Conservation (phyloP, 2,113 vertebrate genomes). For the Pica pica region DNA sequence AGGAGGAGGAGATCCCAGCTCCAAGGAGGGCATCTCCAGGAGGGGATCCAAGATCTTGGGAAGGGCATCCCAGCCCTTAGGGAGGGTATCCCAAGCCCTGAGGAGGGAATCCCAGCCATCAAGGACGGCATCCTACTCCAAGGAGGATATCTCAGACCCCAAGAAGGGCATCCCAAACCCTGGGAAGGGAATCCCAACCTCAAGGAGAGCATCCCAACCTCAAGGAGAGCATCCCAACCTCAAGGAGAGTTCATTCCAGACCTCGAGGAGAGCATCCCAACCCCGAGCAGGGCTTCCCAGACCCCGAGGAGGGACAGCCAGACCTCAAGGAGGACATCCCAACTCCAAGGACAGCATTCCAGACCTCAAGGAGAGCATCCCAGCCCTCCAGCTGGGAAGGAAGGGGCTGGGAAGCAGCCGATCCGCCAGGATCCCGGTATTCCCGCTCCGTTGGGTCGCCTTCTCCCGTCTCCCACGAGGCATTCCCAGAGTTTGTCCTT, state of each 20-base stretch:
- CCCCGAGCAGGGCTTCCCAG: background rate
- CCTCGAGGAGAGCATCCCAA: background rate
- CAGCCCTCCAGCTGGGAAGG: background rate
- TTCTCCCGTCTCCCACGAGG: background rate
- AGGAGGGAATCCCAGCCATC: background rate
- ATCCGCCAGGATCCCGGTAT: fast-evolving
- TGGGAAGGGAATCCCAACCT: background rate
- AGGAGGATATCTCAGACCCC: background rate
- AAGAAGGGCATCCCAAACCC: background rate
- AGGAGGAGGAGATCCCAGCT: background rate
- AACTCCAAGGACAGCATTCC: background rate
- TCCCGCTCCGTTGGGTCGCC: background rate
- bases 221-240: background rate
- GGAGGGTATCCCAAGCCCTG: too few species aligned
- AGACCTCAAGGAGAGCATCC: background rate
- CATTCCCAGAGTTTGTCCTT: background rate
- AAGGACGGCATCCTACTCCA: background rate
- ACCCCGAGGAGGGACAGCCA: background rate
- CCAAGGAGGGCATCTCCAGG: background rate
- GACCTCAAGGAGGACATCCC: background rate
- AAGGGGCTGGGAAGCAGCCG: background rate
- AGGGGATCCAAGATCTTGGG: background rate
- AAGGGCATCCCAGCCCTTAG: background rate
- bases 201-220: background rate
- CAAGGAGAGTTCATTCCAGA: background rate